Evolutionary conservation across 2,888 invertebrate species (phyloP).

Genomic region (Pseudoips prasinana): DNA sequence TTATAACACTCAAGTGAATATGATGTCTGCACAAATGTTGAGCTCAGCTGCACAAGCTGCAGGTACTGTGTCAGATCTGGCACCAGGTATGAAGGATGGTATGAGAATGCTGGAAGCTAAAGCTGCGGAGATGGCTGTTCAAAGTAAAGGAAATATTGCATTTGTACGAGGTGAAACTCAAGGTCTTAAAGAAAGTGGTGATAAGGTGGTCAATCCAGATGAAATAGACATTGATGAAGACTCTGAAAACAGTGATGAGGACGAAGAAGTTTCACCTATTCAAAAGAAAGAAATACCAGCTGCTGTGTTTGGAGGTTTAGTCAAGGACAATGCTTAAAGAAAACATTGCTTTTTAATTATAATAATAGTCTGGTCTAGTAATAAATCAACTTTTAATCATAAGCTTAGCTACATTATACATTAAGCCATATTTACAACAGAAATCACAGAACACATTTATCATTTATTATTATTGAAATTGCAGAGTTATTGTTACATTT

Average conservation of each 20-base stretch:
- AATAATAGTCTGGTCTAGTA: constrained; percentile 28
- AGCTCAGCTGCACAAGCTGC: constrained; percentile 86
- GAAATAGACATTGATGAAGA: constrained; percentile 93
- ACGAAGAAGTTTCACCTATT: constrained; percentile 86
- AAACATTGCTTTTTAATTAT: constrained; percentile 10
- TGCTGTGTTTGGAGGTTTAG: constrained; percentile 94
- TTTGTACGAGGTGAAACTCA: constrained; percentile 95
- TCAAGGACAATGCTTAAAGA: constrained; percentile 47
- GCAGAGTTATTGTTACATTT: constrained; percentile 12
- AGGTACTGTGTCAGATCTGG: constrained; percentile 87
- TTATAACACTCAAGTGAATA: constrained; percentile 99
- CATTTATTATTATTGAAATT: constrained; percentile 29
- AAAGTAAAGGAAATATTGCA: constrained; percentile 85
- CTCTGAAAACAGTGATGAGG: constrained; percentile 84
- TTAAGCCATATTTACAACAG: constrained; percentile 62
- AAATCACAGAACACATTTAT: constrained; percentile 62
- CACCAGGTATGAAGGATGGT: constrained; percentile 90
- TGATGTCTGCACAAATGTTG: constrained; percentile 99
- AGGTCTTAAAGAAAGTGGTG: constrained; percentile 84
- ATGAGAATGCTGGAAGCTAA: constrained; percentile 95
- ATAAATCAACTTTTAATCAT: constrained; percentile 57
- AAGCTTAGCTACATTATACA: constrained; percentile 57
- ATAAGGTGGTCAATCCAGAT: constrained; percentile 91
- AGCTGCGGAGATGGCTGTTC: constrained; percentile 86
- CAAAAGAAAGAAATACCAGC: constrained; percentile 93